phyloP scores from a whole-genome alignment of 2,888 invertebrate genomes.

The Diarsia dahlii region DNA sequence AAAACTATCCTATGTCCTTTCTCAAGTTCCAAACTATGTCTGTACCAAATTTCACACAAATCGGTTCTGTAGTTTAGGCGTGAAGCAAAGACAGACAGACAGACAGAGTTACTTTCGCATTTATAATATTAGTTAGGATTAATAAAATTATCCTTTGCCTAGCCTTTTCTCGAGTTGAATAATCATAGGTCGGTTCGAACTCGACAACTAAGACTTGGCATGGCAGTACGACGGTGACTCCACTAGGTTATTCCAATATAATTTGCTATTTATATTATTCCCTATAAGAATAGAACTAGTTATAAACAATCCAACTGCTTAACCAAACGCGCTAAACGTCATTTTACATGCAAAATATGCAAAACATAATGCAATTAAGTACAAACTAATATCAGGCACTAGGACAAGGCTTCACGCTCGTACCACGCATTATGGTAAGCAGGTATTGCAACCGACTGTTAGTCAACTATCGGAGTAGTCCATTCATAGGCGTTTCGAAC shows the following conservation, averaged over 20 bases:
- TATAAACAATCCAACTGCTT: neutral
- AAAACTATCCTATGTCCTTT: too few species aligned
- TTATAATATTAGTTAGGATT: too few species aligned
- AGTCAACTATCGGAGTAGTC: slow-evolving; percentile 32
- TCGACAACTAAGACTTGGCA: too few species aligned
- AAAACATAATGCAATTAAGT: slow-evolving; percentile 42
- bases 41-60: too few species aligned
- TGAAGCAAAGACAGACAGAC: too few species aligned
- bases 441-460: slow-evolving; percentile 45
- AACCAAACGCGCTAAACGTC: neutral
- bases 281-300: neutral
- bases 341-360: slow-evolving; percentile 32
- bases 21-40: too few species aligned
- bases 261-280: too few species aligned
- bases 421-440: slow-evolving; percentile 67
- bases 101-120: too few species aligned
- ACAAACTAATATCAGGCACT: slow-evolving; percentile 42
- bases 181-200: too few species aligned
- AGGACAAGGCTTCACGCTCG: slow-evolving; percentile 56
- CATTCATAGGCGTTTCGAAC: slow-evolving; percentile 57
- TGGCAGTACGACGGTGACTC: neutral
- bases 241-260: neutral
- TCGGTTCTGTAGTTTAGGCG: too few species aligned
- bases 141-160: neutral
- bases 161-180: neutral